Percentiles rank a stretch among this genome's conserved stretches.
Conservation (phyloP, 2,888 invertebrate species). For the Anarsia innoxiella region DNA sequence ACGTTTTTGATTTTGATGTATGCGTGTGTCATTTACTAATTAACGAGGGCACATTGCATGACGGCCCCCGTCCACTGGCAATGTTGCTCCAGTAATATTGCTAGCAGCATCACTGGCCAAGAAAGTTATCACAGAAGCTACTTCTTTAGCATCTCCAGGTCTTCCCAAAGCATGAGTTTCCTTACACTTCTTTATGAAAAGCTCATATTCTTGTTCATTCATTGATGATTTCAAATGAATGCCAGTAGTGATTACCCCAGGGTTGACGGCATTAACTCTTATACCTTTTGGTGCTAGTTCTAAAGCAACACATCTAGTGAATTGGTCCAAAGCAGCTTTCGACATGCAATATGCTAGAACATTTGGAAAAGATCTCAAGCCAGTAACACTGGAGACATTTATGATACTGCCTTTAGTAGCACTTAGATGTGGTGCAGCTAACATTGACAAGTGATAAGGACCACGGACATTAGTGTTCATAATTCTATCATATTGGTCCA, state of each 20-base stretch:
- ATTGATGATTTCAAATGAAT: constrained; percentile 85
- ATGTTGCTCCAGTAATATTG: constrained; percentile 87
- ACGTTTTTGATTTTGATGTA: neutral
- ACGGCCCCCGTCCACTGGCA: constrained; percentile 93
- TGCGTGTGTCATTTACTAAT: no score
- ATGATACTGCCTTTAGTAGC: constrained; percentile 89
- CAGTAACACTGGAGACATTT: constrained; percentile 95
- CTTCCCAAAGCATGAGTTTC: constrained; percentile 93
- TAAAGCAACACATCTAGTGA: constrained; percentile 92
- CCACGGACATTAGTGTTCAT: constrained; percentile 91
- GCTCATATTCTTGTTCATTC: constrained; percentile 83
- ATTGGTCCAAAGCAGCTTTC: constrained; percentile 94
- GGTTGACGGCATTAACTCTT: constrained; percentile 92
- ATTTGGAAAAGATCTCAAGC: constrained; percentile 89
- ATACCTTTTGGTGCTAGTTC: constrained; percentile 87
- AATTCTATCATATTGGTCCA: constrained; percentile 89
- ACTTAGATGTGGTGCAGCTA: constrained; percentile 88
- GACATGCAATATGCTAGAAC: constrained; percentile 94
- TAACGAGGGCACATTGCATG: constrained; percentile 90
- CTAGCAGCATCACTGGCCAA: constrained; percentile 89
- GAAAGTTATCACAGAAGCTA: constrained; percentile 91
- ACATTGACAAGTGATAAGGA: constrained; percentile 84
- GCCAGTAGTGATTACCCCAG: constrained; percentile 93
- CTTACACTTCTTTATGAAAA: constrained; percentile 87
- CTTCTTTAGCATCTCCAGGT: constrained; percentile 87